phyloP scores from a whole-genome alignment of 2,888 invertebrate species.

The Drosophila neotestacea region DNA sequence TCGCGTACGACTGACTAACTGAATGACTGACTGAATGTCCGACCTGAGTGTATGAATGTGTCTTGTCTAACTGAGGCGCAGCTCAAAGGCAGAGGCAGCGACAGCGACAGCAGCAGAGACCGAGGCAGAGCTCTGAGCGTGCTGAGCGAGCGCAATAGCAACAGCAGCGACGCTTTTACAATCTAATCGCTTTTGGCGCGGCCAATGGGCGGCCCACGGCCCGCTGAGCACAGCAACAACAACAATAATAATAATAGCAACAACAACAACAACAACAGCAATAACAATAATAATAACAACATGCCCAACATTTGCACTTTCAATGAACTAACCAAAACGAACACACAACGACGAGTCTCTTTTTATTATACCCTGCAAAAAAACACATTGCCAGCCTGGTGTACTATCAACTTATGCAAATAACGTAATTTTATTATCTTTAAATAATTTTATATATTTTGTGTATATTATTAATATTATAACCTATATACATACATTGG shows the following conservation, averaged over 20 bases:
- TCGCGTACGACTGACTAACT: conserved; percentile 67
- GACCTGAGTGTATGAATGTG: conserved; percentile 18
- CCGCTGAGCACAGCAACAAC: conserved; percentile 48
- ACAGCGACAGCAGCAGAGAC: too few species aligned
- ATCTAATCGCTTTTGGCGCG: conserved; percentile 66
- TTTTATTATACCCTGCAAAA: conserved; percentile 27
- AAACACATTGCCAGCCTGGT: not conserved
- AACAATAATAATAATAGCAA: conserved; percentile 3
- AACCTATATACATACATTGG: too few species aligned
- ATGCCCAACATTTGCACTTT: conserved; percentile 62
- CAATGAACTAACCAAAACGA: conserved; percentile 39
- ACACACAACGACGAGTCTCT: conserved; percentile 24
- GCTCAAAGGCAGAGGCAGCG: conserved; percentile 5
- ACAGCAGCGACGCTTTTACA: conserved; percentile 43
- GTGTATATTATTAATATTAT: too few species aligned
- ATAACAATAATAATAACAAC: conserved; percentile 11
- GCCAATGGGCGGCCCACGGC: conserved; percentile 62
- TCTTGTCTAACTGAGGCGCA: conserved; percentile 51
- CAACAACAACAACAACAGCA: conserved; percentile 9
- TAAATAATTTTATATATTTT: not conserved
- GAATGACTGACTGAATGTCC: conserved; percentile 49
- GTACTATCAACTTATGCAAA: conserved; percentile 10
- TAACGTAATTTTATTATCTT: not conserved
- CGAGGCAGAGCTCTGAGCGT: conserved; percentile 33
- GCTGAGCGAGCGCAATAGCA: conserved; percentile 29